Percentiles rank a stretch among this genome's conserved stretches.
phyloP scores from a whole-genome alignment of 2,888 invertebrate genomes.

The Tholera decimalis region DNA sequence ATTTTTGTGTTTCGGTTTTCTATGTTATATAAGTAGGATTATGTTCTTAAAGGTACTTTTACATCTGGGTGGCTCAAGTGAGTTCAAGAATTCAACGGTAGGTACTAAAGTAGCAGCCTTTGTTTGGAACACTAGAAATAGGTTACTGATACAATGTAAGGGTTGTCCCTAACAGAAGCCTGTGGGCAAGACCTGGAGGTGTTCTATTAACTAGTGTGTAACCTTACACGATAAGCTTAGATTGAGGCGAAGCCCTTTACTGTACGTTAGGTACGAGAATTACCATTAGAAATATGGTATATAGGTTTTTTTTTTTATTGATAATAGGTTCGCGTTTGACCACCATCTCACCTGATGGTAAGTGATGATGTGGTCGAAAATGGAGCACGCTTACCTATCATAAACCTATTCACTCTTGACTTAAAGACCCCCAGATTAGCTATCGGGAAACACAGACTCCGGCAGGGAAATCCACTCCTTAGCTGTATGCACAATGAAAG shows the following conservation, averaged over 20 bases:
- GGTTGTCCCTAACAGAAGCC: not conserved
- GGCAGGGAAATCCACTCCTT: no score
- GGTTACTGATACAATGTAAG: not conserved
- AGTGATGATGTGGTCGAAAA: no score
- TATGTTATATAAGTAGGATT: no score
- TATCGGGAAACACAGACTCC: no score
- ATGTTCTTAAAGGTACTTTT: no score
- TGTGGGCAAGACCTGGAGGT: constrained; percentile 6
- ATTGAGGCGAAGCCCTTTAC: not conserved
- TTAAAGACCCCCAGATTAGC: no score
- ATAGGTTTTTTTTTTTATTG: not conserved
- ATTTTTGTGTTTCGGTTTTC: no score
- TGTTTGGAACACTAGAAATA: not conserved
- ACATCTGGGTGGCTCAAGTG: not conserved
- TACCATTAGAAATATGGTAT: not conserved
- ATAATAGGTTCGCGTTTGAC: no score
- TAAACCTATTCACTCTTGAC: no score
- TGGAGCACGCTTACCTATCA: no score
- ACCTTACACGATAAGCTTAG: not conserved
- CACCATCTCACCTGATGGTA: no score
- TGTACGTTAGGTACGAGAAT: not conserved
- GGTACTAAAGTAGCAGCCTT: not conserved
- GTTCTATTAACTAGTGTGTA: constrained; percentile 8
- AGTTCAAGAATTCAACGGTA: not conserved
- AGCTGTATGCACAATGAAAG: no score